These are phyloP conservation scores for Ptychochromis oligacanthus DNA, from an alignment of 2,113 vertebrate species.

Conservation along the genomic window DNA sequence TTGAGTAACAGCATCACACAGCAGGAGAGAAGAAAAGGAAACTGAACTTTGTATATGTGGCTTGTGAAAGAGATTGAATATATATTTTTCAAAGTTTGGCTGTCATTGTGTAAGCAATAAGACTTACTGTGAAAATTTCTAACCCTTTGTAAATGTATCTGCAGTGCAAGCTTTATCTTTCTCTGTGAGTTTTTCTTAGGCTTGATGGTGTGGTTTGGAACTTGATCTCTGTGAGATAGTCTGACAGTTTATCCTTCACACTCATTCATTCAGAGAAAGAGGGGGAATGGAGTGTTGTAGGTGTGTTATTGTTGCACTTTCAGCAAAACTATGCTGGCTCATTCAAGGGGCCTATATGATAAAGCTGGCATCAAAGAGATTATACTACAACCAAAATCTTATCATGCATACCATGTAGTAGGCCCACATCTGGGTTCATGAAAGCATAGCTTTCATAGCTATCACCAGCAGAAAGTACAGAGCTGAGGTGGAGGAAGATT, in stretches of 20 bases:
- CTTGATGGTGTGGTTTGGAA: slow-evolving; percentile 57
- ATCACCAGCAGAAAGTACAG: slow-evolving; percentile 19
- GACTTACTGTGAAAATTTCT: slow-evolving; percentile 16
- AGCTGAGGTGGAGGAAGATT: slow-evolving; percentile 11
- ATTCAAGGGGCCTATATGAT: slow-evolving; percentile 58
- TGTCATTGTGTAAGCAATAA: slow-evolving; percentile 1
- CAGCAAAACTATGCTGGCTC: slow-evolving; percentile 63
- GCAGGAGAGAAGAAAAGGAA: slow-evolving; percentile 30
- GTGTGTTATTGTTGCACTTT: slow-evolving; percentile 79
- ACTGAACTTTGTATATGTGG: neutral
- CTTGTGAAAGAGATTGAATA: slow-evolving; percentile 15
- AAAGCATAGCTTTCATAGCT: slow-evolving; percentile 43
- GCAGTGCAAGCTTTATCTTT: slow-evolving; percentile 58
- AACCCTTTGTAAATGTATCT: slow-evolving; percentile 29
- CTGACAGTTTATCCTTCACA: slow-evolving; percentile 72
- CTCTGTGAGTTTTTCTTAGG: slow-evolving; percentile 25
- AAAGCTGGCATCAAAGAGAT: slow-evolving; percentile 59
- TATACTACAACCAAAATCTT: slow-evolving; percentile 45
- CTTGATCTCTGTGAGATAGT: slow-evolving; percentile 81
- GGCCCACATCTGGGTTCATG: slow-evolving; percentile 64
- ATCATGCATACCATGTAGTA: slow-evolving; percentile 42
- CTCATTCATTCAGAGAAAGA: slow-evolving; percentile 57
- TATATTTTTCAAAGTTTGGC: slow-evolving; percentile 8
- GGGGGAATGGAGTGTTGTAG: slow-evolving; percentile 58
- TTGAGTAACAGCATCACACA: slow-evolving; percentile 33